These are phyloP conservation scores for Poecilus cupreus DNA, from an alignment of 2,888 invertebrate genomes.

Conservation along the genomic window DNA sequence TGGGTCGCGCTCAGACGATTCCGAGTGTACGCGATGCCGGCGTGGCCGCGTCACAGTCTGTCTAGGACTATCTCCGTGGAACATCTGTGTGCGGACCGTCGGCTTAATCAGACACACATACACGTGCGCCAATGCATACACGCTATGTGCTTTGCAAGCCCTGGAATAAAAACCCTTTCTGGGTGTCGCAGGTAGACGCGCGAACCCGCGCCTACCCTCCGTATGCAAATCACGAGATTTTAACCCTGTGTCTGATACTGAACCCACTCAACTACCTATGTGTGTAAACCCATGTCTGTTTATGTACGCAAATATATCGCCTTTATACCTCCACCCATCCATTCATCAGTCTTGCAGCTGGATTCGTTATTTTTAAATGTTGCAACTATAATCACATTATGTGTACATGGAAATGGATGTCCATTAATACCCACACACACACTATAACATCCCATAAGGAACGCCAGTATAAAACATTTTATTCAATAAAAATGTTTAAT, in stretches of 20 bases:
- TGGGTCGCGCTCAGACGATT: slow-evolving; percentile 62
- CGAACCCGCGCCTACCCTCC: not conserved
- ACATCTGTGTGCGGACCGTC: slow-evolving; percentile 67
- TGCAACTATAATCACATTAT: slow-evolving; percentile 26
- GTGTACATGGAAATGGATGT: not conserved
- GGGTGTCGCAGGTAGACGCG: slow-evolving; percentile 38
- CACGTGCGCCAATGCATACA: slow-evolving; percentile 15
- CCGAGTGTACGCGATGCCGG: slow-evolving; percentile 28
- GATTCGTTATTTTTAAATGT: slow-evolving; percentile 5
- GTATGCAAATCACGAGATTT: slow-evolving; percentile 26
- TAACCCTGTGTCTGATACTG: not conserved
- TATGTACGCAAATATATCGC: slow-evolving; percentile 40
- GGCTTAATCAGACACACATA: slow-evolving; percentile 60
- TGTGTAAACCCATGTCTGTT: slow-evolving; percentile 16
- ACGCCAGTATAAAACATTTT: too few species aligned
- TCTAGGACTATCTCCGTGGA: slow-evolving; percentile 63
- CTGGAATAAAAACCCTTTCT: slow-evolving; percentile 39
- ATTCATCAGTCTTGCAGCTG: not conserved
- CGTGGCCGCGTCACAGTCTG: slow-evolving; percentile 63
- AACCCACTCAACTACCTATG: not conserved
- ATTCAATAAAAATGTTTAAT: too few species aligned
- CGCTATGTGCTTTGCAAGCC: not conserved
- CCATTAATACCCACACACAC: too few species aligned
- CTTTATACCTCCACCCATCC: not conserved
- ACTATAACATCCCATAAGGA: too few species aligned